Evolutionary conservation across 2,797 vertebrate species (phyloP), one percentile per base, ranked within the genome.

Genomic region (Alcedo quadribrachys): DNA sequence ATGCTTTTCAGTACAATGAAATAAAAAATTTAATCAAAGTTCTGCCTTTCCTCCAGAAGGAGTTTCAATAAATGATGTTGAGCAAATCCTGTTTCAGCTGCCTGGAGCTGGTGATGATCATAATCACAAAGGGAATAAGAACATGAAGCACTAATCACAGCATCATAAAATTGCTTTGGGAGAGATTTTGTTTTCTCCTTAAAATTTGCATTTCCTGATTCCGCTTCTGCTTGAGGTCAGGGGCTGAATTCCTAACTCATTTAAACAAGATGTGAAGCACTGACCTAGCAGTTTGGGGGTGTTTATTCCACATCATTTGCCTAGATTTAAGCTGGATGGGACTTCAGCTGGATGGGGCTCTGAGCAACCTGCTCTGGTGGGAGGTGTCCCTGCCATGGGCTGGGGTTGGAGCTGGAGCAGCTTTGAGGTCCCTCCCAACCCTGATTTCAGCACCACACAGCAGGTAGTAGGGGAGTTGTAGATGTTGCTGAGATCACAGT

Each of bases 61-160:
- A 15, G 11, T 60, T 91, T 60, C 82, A 53, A 13, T 24, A 85
- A 48, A 66, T 68, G 54, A 80, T 71, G 46, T 62, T 81, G 33
- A 81, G 66, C 55, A 85, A 69, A 78, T 55, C 20, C 37, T 83
- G n/a, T 78, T 83, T 87, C 80, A 83, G 51, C 60, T 87, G 82
- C 63, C 63, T 11, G 2, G 54, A 65, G 85, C 30, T 51, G 66
- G 48, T 75, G 73, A 73, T 33, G 48, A 58, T 79, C 67, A 27
- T 85, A 78, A 89, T 77, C 66, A 73, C 57, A 85, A 93, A 93
- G 25, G 35, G 58, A 68, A 14, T 53, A 83, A 82, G 65, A 82
- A 63, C 42, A 67, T 69, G 60, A 75, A 71, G n/a, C 76, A 89
- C 82, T 85, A 87, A 82, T 58, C 62, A 54, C 11, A 71, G 24